Conservation (phyloP, 2,113 vertebrate genomes). For the Ailurus styani region DNA sequence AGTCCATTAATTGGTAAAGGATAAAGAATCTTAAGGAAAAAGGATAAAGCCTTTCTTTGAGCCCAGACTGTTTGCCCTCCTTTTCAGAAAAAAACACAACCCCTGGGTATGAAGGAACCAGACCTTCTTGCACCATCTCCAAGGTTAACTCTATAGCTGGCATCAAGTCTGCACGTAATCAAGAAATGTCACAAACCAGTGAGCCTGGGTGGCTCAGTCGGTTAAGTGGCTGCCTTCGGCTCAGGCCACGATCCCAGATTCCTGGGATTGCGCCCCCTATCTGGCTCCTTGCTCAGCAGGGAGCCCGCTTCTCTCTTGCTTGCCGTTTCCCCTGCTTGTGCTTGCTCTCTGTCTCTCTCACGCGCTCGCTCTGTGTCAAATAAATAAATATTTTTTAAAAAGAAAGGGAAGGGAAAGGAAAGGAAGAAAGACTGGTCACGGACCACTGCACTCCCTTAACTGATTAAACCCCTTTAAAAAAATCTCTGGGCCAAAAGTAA, state of each 20-base stretch:
- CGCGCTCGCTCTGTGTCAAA: too few species aligned
- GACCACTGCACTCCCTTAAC: background rate
- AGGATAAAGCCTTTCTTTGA: background rate
- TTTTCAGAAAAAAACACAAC: background rate
- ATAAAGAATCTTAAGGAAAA: background rate
- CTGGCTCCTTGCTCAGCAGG: too few species aligned
- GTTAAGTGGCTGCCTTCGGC: too few species aligned
- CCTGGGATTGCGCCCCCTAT: too few species aligned
- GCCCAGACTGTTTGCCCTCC: background rate
- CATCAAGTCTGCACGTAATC: background rate
- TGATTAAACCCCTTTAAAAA: background rate
- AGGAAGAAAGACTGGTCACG: too few species aligned
- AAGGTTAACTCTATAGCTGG: background rate
- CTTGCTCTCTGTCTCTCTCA: too few species aligned
- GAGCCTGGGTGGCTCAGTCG: too few species aligned
- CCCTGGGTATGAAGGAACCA: background rate
- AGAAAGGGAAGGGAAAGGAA: too few species aligned
- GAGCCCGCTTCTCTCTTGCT: too few species aligned
- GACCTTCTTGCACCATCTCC: background rate
- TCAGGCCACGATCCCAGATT: too few species aligned
- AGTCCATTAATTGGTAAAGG: background rate
- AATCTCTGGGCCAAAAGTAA: background rate
- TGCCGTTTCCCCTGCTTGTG: too few species aligned
- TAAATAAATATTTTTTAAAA: too few species aligned
- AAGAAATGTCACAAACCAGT: background rate